Evolutionary conservation across 1,140 invertebrate genomes (phyloP).

Genomic region (Pseudobourletiella spinata): DNA sequence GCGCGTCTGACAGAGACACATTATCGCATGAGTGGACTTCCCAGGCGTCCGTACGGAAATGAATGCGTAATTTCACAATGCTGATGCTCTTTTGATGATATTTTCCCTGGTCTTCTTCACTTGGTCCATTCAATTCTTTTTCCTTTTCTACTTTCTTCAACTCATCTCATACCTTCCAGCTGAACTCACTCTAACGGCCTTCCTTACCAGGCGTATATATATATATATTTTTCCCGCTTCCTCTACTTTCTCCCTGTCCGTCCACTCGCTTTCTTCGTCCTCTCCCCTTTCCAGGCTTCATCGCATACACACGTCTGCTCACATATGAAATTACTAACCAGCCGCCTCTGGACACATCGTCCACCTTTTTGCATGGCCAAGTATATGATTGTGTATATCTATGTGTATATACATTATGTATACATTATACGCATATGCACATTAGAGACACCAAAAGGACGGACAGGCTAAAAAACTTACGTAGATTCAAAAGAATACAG

Average conservation of each 20-base stretch:
- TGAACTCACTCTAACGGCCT: background rate
- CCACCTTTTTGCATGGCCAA: too few species aligned
- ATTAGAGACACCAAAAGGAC: too few species aligned
- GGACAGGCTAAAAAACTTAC: background rate
- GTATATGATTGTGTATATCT: too few species aligned
- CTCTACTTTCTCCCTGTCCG: too few species aligned
- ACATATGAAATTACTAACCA: too few species aligned
- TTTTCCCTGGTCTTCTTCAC: conserved; percentile 9
- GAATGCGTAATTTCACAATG: conserved; percentile 30
- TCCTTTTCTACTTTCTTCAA: conserved; percentile 15
- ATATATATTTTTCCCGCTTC: too few species aligned
- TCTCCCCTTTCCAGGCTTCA: too few species aligned
- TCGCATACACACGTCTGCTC: too few species aligned
- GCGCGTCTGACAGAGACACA: conserved; percentile 30
- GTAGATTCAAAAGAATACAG: conserved; percentile 8
- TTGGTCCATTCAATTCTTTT: conserved; percentile 8
- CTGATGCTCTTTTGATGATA: conserved; percentile 24
- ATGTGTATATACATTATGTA: too few species aligned
- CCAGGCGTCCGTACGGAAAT: conserved; percentile 27
- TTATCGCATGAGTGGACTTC: conserved; percentile 27
- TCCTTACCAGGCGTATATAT: background rate
- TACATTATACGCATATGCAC: too few species aligned
- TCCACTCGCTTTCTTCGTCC: too few species aligned
- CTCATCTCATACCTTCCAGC: conserved; percentile 7
- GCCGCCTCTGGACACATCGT: too few species aligned